phyloP scores from a whole-genome alignment of 2,113 vertebrate species.

The Urocitellus parryii region DNA sequence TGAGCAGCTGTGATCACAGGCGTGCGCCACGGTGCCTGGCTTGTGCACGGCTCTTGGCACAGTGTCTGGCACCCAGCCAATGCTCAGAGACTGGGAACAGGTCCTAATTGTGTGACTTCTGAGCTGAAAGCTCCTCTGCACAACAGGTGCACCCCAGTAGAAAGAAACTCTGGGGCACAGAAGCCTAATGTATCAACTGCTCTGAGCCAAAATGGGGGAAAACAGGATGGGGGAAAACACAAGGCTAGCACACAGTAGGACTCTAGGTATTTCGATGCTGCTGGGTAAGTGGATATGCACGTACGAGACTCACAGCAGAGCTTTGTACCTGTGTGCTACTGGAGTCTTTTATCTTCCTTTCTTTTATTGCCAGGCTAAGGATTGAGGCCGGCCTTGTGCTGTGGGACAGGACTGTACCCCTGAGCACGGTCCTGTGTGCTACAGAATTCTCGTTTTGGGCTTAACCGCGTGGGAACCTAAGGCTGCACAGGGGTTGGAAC shows the following conservation, averaged over 20 bases:
- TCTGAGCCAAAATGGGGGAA: neutral
- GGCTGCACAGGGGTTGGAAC: too few species aligned
- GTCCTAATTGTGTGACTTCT: rapidly evolving
- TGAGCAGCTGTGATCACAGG: too few species aligned
- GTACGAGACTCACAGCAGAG: neutral
- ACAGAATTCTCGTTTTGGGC: too few species aligned
- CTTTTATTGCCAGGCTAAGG: too few species aligned
- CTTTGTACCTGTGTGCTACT: too few species aligned
- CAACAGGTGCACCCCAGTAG: neutral
- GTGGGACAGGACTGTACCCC: too few species aligned
- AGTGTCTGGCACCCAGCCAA: too few species aligned
- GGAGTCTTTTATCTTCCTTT: too few species aligned
- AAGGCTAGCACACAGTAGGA: neutral
- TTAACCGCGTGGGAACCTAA: too few species aligned
- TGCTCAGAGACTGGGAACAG: neutral
- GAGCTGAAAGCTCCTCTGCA: neutral
- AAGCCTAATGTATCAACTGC: neutral
- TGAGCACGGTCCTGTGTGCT: too few species aligned
- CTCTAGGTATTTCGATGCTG: neutral
- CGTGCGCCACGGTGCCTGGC: too few species aligned
- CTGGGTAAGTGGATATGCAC: neutral
- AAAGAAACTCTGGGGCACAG: neutral
- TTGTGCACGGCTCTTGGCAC: neutral
- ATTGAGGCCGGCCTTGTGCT: too few species aligned
- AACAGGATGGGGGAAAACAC: neutral